Evolutionary conservation across 30 jellyfish, hydroid and myxozoan genomes (phyloP), one percentile per base, ranked within the genome.

Genomic region (Hydractinia echinata): DNA sequence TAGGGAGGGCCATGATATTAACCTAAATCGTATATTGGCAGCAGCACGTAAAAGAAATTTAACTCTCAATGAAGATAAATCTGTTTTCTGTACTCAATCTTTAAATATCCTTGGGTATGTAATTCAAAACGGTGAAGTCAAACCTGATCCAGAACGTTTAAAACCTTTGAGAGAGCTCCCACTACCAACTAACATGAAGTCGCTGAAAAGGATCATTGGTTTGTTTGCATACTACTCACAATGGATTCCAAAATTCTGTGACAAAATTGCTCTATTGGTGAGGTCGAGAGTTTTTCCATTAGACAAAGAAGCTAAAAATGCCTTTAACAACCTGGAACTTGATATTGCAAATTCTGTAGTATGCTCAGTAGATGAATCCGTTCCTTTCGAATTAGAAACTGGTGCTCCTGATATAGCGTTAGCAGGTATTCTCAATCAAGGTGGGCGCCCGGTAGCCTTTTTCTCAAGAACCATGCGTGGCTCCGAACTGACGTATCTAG

Each of bases 111-210:
- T 84, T 3, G 95, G 96, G 50, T 83, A 82, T 70, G 80, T 51
- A 9, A 56, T 89, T 9, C 51, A 80, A 18, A 73, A 84, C 19
- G 87, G 91, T 49, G 62, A 60, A 54, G 69, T 89, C 4, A 84
- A 72, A 72, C 91, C 96, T 54, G 95, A 89, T 61, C 92, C 92
- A 9, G 95, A 83, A 7, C 61, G 95, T 15, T 84, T 84, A 4
- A 62, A 58, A 19, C 96, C 96, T 54, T 88, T 84, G 51, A 53
- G 18, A 39, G 84, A 84, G 48, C 55, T 84, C n/a, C 88, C 96
- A 54, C 79, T 79, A 19, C 95, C 96, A 58, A 61, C 51, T 30
- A 71, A 83, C 64, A 60, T 66, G 52, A 58, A 53, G 67, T 55
- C 81, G 30, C 88, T 54, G 62, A 53, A 54, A 18, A 76, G 85